Evolutionary conservation across 2,888 invertebrate species (phyloP).

Genomic region (Eupsilia transversa): DNA sequence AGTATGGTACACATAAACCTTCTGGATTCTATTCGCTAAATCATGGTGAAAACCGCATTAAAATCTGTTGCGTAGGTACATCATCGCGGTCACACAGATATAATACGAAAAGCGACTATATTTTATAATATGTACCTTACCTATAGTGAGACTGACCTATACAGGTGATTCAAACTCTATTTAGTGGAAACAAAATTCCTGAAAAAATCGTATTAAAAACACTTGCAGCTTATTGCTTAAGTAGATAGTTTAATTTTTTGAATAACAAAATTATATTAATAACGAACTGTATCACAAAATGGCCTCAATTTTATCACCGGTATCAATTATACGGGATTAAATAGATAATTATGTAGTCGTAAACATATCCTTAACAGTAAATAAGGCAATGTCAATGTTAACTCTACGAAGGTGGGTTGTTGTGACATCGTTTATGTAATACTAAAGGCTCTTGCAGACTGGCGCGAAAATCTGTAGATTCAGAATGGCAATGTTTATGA

Average conservation of each 20-base stretch:
- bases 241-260: no score
- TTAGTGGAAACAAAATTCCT: neutral
- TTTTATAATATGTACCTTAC: no score
- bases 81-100: neutral
- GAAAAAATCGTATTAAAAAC: neutral
- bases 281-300: slow-evolving; percentile 34
- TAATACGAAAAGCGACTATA: neutral
- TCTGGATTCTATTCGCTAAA: neutral
- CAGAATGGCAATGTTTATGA: neutral
- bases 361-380: slow-evolving; percentile 48
- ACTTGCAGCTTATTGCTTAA: no score
- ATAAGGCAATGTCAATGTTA: slow-evolving; percentile 68
- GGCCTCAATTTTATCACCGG: slow-evolving; percentile 65
- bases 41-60: neutral
- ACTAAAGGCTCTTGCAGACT: no score
- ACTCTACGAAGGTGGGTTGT: slow-evolving; percentile 43
- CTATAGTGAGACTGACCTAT: neutral
- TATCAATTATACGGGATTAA: slow-evolving; percentile 64
- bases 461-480: no score
- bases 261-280: neutral
- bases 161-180: neutral
- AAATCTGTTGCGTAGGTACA: neutral
- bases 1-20: no score
- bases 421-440: slow-evolving; percentile 44
- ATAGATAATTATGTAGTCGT: slow-evolving; percentile 52